Evolutionary conservation across 2,113 vertebrate genomes (phyloP), one percentile per base, ranked within the genome.

Genomic region (Jacana jacana): DNA sequence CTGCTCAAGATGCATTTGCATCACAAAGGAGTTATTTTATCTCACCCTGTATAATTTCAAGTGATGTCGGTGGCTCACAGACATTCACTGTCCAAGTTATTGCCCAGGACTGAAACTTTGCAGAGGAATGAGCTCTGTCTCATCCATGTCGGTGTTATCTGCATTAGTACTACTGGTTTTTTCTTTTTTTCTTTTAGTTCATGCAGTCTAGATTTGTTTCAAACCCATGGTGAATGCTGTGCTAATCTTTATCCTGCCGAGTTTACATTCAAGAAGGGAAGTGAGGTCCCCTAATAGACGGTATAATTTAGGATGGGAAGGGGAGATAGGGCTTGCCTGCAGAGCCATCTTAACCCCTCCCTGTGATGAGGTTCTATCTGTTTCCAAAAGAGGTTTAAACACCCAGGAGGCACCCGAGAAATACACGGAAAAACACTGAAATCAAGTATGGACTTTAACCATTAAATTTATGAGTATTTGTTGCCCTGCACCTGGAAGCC

Each of bases 11-110:
- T 64, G 33, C 16, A 81, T 94, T 96, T 96, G 44, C 90, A 96
- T 90, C 35, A 81, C 52, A 90, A 90, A 93, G 57, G 57, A 88
- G 76, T 89, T 68, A 68, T 73, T 90, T 86, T 90, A 63, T 86
- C 88, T 83, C 4, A 1, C 19, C 17, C 66, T 39, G 31, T 58
- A 54, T 55, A 81, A 63, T 95, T 90, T 83, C 76, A 71, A 81
- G 64, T 52, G 58, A 55, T 44, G 49, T 11, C 54, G 40, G 57
- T 77, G 55, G 68, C 51, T 96, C 48, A 39, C 54, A 86, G 49
- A 44, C 19, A 33, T 11, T 70, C 37, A 17, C 33, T 54, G 48
- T 72, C 68, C 88, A 83, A 81, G 60, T 55, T 63, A 83, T 40
- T 86, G 71, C 90, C 58, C 60, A 37, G 63, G 28, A 42, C 22